Conservation (phyloP, 2,888 invertebrate species). For the Pollenia labialis region DNA sequence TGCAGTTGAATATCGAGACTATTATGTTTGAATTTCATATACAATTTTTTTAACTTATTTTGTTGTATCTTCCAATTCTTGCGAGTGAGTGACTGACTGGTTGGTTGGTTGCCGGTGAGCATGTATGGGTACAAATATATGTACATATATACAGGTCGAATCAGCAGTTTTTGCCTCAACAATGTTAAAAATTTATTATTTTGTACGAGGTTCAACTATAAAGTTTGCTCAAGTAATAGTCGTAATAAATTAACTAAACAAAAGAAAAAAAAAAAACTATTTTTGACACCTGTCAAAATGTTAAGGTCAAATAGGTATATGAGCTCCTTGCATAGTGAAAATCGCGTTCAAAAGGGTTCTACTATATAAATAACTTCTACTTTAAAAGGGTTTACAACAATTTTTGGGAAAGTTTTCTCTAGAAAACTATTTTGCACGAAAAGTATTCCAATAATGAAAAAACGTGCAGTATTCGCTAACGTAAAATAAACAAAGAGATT, state of each 20-base stretch:
- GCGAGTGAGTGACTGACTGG: slow-evolving; percentile 30
- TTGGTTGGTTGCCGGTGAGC: slow-evolving; percentile 8
- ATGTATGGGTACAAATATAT: background rate
- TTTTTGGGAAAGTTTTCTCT: too few species aligned
- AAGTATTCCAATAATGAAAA: too few species aligned
- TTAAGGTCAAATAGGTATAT: too few species aligned
- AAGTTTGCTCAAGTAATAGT: background rate
- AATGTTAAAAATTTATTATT: slow-evolving; percentile 26
- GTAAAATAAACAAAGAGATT: too few species aligned
- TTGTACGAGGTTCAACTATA: slow-evolving; percentile 18
- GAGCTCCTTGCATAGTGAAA: too few species aligned
- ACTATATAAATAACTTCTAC: too few species aligned
- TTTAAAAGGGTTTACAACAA: too few species aligned
- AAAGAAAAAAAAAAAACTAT: background rate
- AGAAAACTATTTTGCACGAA: too few species aligned
- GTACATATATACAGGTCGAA: slow-evolving; percentile 41
- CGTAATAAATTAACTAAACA: background rate
- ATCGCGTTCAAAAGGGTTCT: too few species aligned
- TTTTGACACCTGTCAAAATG: too few species aligned
- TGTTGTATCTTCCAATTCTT: slow-evolving; percentile 65
- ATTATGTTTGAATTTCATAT: slow-evolving; percentile 62
- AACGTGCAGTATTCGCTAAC: too few species aligned
- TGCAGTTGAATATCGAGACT: slow-evolving; percentile 70
- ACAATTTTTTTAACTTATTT: slow-evolving; percentile 52
- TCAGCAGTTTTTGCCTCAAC: slow-evolving; percentile 60